phyloP scores from a whole-genome alignment of 2,797 vertebrate species.

The Acrossocheilus fasciatus region DNA sequence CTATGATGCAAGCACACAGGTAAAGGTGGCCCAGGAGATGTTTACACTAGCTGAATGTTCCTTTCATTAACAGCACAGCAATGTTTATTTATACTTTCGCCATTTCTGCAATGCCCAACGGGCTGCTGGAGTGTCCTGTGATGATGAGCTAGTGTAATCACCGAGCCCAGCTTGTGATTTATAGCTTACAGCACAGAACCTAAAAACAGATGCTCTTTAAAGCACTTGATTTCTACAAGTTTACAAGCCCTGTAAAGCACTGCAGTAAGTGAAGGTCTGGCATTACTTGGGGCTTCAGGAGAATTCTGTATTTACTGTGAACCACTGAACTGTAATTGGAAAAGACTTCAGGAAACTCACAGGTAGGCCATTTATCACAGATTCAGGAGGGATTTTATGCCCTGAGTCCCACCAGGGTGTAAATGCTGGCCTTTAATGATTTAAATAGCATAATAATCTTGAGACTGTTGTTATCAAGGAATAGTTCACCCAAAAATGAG shows the following conservation, averaged over 20 bases:
- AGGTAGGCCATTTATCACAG: slow-evolving; percentile 33
- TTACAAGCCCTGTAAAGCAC: slow-evolving; percentile 30
- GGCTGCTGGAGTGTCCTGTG: slow-evolving; percentile 20
- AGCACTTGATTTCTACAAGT: slow-evolving; percentile 37
- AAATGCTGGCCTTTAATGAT: neutral
- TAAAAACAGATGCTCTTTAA: slow-evolving; percentile 48
- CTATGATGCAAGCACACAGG: neutral
- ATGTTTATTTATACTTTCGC: slow-evolving; percentile 41
- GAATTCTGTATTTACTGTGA: neutral
- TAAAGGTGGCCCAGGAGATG: slow-evolving; percentile 18
- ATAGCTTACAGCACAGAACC: slow-evolving; percentile 37
- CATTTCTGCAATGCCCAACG: slow-evolving; percentile 36
- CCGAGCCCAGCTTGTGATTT: slow-evolving; percentile 34
- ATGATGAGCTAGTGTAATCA: slow-evolving; percentile 46
- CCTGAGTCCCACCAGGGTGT: no score
- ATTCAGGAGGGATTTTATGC: neutral
- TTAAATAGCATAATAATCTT: neutral
- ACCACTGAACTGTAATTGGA: slow-evolving; percentile 19
- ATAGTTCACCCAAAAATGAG: neutral
- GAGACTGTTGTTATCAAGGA: neutral
- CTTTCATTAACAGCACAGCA: slow-evolving; percentile 43
- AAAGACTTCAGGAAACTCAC: slow-evolving; percentile 14
- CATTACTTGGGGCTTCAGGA: neutral
- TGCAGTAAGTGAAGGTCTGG: slow-evolving; percentile 34
- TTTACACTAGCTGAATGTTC: neutral